Conservation (phyloP, 2,888 invertebrate species). For the Orthosia gracilis region DNA sequence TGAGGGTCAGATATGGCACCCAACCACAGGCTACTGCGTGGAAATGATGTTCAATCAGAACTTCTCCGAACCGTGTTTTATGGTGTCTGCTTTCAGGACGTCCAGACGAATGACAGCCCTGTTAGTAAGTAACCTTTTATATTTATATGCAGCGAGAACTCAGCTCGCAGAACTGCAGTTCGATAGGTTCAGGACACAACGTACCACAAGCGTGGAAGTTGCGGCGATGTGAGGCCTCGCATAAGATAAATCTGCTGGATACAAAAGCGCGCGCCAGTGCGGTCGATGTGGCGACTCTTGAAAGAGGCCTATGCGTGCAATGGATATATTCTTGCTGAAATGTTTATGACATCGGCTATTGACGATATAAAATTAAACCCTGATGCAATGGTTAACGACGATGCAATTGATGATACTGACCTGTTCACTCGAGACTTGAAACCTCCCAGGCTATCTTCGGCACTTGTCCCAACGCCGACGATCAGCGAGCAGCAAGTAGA, state of each 20-base stretch:
- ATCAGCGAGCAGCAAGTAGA: too few relatives aligned
- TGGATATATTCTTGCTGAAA: background rate
- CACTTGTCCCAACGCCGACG: too few relatives aligned
- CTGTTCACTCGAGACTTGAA: background rate
- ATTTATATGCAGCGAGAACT: too few relatives aligned
- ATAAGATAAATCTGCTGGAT: background rate
- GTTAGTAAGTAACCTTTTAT: too few relatives aligned
- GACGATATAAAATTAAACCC: background rate
- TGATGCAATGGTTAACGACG: background rate
- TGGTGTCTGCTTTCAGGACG: slow-evolving; percentile 78
- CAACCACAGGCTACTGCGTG: slow-evolving; percentile 76
- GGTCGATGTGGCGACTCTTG: too few relatives aligned
- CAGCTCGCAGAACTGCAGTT: background rate
- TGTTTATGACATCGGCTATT: background rate
- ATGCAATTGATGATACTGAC: background rate
- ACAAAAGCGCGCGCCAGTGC: background rate
- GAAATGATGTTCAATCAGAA: slow-evolving; percentile 78
- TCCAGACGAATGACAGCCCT: too few relatives aligned
- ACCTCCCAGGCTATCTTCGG: background rate
- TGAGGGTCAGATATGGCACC: slow-evolving; percentile 76
- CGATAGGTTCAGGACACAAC: background rate
- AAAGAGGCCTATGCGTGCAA: background rate
- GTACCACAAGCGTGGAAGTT: background rate
- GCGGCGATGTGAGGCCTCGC: too few relatives aligned
- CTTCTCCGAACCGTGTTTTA: slow-evolving; percentile 71